Conservation (phyloP, 2,888 invertebrate species). For the Parnassius orleans region DNA sequence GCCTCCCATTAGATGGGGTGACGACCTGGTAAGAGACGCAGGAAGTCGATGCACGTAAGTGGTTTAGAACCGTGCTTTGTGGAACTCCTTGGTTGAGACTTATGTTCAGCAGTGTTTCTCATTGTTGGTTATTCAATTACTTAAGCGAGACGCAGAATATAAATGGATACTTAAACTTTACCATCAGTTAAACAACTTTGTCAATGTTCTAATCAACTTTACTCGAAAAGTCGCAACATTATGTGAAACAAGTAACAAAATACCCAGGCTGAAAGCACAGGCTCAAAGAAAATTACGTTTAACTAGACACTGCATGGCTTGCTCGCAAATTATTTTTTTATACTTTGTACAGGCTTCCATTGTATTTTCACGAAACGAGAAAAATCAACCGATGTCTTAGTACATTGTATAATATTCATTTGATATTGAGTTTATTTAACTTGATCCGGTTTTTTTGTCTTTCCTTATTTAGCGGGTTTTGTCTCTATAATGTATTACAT, state of each 20-base stretch:
- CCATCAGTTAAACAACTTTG: constrained; percentile 17
- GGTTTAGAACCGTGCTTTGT: no score
- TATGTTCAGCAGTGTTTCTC: no score
- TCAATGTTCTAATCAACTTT: constrained; percentile 11
- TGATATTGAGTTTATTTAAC: no score
- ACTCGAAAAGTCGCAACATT: constrained; percentile 14
- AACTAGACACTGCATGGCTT: constrained; percentile 40
- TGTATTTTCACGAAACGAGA: constrained; percentile 22
- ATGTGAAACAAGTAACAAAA: constrained; percentile 17
- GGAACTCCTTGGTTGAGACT: no score
- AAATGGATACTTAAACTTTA: constrained; percentile 16
- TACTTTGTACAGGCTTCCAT: constrained; percentile 28
- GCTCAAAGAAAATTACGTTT: constrained; percentile 37
- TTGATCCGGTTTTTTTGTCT: no score
- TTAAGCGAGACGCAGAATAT: not conserved
- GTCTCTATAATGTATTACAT: no score
- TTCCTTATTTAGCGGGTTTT: no score
- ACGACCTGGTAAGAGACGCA: no score
- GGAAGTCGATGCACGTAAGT: no score
- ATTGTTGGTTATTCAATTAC: no score
- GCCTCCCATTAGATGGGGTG: no score
- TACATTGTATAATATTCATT: constrained; percentile 1
- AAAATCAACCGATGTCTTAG: constrained; percentile 15
- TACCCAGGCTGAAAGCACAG: constrained; percentile 28
- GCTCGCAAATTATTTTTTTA: constrained; percentile 37